Percentiles rank a stretch among this genome's conserved stretches.
phyloP scores from a whole-genome alignment of 2,113 vertebrate species.

The Procapra przewalskii region DNA sequence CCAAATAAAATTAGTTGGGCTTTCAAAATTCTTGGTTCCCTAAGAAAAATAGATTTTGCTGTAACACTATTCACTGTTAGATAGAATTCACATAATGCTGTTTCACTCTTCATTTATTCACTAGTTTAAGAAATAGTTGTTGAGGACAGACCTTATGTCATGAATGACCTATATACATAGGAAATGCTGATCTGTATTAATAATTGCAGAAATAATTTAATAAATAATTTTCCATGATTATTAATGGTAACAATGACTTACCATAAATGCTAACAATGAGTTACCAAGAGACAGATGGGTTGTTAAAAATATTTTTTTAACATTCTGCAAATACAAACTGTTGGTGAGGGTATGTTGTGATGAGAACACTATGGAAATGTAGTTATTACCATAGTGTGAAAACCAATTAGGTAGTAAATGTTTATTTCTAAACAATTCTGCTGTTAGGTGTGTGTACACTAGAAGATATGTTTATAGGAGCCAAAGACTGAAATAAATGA shows the following conservation, averaged over 20 bases:
- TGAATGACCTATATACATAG: neutral
- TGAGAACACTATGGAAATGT: neutral
- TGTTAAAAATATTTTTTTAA: neutral
- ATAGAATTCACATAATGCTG: neutral
- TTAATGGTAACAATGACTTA: neutral
- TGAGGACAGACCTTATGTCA: neutral
- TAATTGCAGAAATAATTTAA: neutral
- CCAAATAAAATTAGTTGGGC: neutral
- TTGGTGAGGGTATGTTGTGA: neutral
- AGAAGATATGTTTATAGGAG: neutral
- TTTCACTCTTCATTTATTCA: neutral
- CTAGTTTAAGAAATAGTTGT: slow-evolving; percentile 1
- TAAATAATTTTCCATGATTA: neutral
- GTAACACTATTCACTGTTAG: neutral
- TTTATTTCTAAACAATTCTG: neutral
- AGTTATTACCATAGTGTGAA: neutral
- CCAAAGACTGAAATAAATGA: neutral
- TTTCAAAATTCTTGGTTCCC: neutral
- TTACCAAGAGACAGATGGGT: neutral
- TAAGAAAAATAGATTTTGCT: neutral
- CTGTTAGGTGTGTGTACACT: neutral
- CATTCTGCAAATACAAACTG: neutral
- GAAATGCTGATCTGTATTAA: neutral
- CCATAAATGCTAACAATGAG: neutral
- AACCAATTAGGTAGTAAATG: neutral